Base-by-base conservation (phyloP, 2,888 invertebrate species). In the Philaethria dido region DNA sequence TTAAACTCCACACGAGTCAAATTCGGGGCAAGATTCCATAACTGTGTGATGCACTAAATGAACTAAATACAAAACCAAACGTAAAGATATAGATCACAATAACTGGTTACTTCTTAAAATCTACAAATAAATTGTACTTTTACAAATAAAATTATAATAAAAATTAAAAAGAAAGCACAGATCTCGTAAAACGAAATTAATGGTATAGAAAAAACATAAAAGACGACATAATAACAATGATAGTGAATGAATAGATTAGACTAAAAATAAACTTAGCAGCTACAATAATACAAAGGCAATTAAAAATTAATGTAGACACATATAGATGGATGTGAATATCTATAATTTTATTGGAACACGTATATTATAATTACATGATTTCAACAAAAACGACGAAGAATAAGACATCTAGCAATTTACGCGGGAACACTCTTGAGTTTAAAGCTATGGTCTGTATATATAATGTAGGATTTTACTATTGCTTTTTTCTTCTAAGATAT, bases 71-170 rank as follows among this genome's bases (percentile, higher is more conserved):
- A 71, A 73, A 66, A 72, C 48, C 67, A 61, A 63, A 66, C 52
- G 20, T 57, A 42, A 44, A 69, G 66, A 64, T 62, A 70, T 68
- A 68, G 50, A 61, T 62, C 64, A 71, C 60, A 71, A 64, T 66
- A 65, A 63, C 22, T 45, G 44, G 48, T 54, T 39, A 67, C 61
- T 65, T 61, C 61, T 66, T 68, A 70, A 66, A 65, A 44, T 69
- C 59, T 60, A 65, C 42, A 68, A 69, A 61, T 64, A 64, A 68
- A 70, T 69, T 73, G 72, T 73, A 72, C 66, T 69, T 71, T 66
- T 50, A 69, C 63, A 65, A 55, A 72, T 68, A 66, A 66, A 68
- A 65, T 62, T 67, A 65, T 50, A 29, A 60, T 16, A 60, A 44
- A 44, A 60, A 29, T 48, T 44, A 44, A 42, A 50, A 47, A 60